Conservation (phyloP, 2,113 vertebrate genomes). For the Brienomyrus brachyistius region DNA sequence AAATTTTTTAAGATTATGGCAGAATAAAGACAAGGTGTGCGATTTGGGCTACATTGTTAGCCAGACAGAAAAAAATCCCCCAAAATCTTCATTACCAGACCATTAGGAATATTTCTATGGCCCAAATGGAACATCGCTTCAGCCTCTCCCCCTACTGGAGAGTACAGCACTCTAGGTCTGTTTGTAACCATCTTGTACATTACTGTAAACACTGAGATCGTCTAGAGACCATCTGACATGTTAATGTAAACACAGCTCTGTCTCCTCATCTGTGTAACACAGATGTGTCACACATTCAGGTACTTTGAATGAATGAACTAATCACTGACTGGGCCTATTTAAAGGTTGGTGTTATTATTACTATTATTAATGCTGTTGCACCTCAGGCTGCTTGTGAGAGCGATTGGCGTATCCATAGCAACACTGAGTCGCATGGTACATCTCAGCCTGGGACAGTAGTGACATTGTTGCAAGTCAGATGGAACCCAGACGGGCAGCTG, state of each 20-base stretch:
- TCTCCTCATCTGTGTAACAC: background rate
- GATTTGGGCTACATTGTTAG: background rate
- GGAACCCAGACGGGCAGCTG: constrained; percentile 38
- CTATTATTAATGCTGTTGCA: background rate
- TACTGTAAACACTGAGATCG: background rate
- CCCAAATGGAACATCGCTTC: background rate
- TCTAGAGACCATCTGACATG: background rate
- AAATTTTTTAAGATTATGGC: background rate
- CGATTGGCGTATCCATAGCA: background rate
- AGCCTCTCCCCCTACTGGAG: background rate
- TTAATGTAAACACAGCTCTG: background rate
- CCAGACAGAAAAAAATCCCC: background rate
- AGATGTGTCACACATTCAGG: background rate
- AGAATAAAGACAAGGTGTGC: background rate
- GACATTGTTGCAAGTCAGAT: constrained; percentile 51
- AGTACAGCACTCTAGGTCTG: background rate
- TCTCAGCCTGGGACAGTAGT: constrained; percentile 38
- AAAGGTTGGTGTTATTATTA: background rate
- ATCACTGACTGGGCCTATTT: background rate
- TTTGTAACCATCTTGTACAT: background rate
- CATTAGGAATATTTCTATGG: background rate
- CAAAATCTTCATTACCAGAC: background rate
- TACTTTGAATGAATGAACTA: background rate
- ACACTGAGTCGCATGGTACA: background rate
- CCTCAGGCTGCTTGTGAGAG: background rate